These are phyloP conservation scores for Dicrostonyx torquatus DNA, from an alignment of 2,797 vertebrate genomes.

Conservation along the genomic window DNA sequence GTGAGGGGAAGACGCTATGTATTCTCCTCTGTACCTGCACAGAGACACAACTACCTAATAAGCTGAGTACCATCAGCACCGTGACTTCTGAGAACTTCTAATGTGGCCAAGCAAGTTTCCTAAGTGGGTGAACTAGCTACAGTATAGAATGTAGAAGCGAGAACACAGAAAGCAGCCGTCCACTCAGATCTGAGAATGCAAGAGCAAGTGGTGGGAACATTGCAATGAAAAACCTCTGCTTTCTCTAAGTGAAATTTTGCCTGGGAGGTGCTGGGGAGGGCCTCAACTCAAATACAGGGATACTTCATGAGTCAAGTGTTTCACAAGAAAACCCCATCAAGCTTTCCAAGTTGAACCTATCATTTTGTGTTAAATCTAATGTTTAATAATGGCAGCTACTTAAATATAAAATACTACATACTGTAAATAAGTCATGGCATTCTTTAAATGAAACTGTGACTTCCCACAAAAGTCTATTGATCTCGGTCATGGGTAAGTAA, in stretches of 20 bases:
- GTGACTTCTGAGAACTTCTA: too few species aligned
- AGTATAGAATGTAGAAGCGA: neutral
- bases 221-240: neutral
- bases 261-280: neutral
- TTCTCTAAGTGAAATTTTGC: neutral
- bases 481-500: neutral
- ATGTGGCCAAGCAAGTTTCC: neutral
- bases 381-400: neutral
- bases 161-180: neutral
- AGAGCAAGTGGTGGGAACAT: neutral
- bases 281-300: neutral
- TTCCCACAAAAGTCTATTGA: neutral
- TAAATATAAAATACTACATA: constrained; percentile 1
- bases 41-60: neutral
- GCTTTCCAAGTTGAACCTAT: neutral
- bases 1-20: neutral
- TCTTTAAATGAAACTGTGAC: neutral
- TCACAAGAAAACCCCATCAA: neutral
- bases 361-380: neutral
- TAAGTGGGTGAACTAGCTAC: neutral
- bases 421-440: neutral
- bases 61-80: neutral
- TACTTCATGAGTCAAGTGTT: neutral
- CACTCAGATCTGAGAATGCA: neutral
- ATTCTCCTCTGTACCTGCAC: neutral